Evolutionary conservation across 2,888 invertebrate genomes (phyloP).

Genomic region (Scaeva pyrastri): DNA sequence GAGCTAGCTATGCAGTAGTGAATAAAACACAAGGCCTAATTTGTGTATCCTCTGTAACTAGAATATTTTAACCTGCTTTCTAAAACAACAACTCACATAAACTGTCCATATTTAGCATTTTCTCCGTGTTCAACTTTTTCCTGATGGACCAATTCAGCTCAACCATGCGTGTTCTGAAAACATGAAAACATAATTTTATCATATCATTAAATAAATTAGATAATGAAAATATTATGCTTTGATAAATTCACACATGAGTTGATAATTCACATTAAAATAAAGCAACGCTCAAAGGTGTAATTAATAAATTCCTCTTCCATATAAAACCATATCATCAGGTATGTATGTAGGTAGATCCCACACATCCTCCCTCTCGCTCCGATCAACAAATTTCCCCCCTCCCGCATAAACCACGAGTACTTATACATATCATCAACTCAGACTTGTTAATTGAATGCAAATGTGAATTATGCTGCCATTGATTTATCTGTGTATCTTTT

Average conservation of each 20-base stretch:
- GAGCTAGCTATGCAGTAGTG: too few species aligned
- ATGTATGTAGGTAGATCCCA: conserved; percentile 55
- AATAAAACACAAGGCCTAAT: too few species aligned
- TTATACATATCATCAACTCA: neutral
- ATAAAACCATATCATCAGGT: conserved; percentile 25
- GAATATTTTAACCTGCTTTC: too few species aligned
- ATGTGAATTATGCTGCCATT: conserved; percentile 62
- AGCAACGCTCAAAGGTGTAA: conserved; percentile 30
- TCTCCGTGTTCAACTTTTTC: too few species aligned
- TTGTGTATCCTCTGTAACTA: too few species aligned
- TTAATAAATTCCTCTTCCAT: conserved; percentile 56
- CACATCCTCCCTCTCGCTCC: conserved; percentile 24
- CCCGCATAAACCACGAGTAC: neutral
- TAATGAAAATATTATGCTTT: too few species aligned
- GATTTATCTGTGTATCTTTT: conserved; percentile 54
- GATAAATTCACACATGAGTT: neutral
- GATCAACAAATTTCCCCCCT: neutral
- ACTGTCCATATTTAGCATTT: too few species aligned
- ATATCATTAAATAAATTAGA: too few species aligned
- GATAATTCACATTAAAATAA: conserved; percentile 15
- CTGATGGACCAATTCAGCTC: too few species aligned
- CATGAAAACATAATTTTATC: too few species aligned
- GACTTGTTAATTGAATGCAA: conserved; percentile 40
- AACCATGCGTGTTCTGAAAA: too few species aligned
- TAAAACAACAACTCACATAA: too few species aligned